These are phyloP conservation scores for Tetrax tetrax DNA, from an alignment of 2,113 vertebrate species.

Conservation along the genomic window DNA sequence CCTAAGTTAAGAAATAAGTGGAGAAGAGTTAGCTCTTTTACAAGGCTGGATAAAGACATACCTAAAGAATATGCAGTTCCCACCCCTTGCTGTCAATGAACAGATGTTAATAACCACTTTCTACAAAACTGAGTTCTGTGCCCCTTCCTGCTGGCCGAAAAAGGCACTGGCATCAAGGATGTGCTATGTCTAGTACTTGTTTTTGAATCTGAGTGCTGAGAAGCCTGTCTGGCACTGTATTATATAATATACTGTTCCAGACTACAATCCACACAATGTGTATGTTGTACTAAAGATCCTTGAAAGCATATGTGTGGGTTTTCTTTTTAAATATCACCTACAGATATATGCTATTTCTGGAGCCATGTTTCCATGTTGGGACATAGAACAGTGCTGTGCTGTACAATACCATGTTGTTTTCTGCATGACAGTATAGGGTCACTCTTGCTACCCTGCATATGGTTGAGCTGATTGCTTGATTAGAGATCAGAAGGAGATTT, in stretches of 20 bases:
- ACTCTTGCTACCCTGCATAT: background rate
- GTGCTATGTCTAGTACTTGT: background rate
- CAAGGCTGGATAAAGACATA: background rate
- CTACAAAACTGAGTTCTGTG: background rate
- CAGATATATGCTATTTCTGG: constrained; percentile 31
- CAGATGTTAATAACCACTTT: background rate
- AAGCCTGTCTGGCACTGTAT: constrained; percentile 14
- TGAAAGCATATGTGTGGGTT: background rate
- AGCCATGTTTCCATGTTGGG: background rate
- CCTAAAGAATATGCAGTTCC: background rate
- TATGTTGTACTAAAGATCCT: constrained; percentile 7
- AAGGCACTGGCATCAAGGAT: background rate
- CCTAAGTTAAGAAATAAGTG: background rate
- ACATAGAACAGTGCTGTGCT: background rate
- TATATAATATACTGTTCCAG: background rate
- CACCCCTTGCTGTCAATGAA: background rate
- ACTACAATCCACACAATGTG: constrained; percentile 10
- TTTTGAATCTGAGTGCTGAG: background rate
- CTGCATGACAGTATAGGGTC: background rate
- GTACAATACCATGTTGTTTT: background rate
- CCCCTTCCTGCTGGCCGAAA: background rate
- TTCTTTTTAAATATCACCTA: constrained; percentile 41
- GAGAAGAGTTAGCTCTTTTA: background rate
- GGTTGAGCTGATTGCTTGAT: background rate
- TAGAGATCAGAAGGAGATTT: constrained; percentile 17